Percentiles rank a stretch among this genome's conserved stretches.
These are phyloP conservation scores for Procavia capensis DNA, from an alignment of 2,113 vertebrate species.

Conservation along the genomic window DNA sequence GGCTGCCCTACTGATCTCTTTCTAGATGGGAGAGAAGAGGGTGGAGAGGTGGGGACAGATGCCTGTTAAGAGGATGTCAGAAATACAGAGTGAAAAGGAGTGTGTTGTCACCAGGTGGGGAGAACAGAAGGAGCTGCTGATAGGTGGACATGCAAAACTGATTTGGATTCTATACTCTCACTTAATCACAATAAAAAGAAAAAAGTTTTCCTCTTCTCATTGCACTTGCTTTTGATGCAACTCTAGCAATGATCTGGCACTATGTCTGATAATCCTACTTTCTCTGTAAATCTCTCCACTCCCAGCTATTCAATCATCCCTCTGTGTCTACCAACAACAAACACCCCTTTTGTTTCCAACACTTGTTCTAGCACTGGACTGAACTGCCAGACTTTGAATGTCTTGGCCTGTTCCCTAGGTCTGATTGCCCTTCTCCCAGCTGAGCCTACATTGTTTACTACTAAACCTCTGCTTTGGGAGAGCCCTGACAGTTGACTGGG, in stretches of 20 bases:
- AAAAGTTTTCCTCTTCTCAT: not conserved
- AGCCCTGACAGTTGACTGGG: not conserved
- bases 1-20: no score
- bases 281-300: not conserved
- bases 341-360: not conserved
- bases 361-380: not conserved
- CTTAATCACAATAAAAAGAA: no score
- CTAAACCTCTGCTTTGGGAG: conserved; percentile 18
- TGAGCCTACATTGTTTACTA: conserved; percentile 7
- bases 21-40: no score
- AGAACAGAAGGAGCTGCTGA: no score
- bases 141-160: no score
- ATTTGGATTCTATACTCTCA: no score
- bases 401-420: not conserved
- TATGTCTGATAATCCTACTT: not conserved
- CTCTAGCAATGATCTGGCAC: not conserved
- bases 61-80: no score
- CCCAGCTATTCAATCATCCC: not conserved
- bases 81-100: no score
- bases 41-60: no score
- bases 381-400: not conserved
- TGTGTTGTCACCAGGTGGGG: no score
- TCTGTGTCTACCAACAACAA: not conserved
- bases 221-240: not conserved
- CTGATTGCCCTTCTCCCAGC: not conserved